Percentiles rank a stretch among this genome's conserved stretches.
Evolutionary conservation across 2,113 vertebrate species (phyloP).

Genomic region (Atlantisia rogersi): DNA sequence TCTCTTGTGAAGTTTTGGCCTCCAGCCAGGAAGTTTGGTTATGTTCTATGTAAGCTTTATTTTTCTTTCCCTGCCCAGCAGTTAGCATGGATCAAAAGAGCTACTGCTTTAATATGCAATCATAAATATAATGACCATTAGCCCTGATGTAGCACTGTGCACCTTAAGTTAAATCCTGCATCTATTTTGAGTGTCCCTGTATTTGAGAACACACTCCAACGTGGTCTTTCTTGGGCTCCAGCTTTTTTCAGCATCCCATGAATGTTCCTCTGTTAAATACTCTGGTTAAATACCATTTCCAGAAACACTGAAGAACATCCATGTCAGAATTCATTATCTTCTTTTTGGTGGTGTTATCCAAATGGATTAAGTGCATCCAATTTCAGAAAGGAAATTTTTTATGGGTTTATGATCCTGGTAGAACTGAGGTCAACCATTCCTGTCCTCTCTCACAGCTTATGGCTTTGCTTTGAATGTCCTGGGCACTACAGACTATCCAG

Average conservation of each 20-base stretch:
- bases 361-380: background rate
- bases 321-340: background rate
- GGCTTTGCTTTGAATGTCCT: background rate
- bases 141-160: background rate
- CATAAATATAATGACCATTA: constrained; percentile 22
- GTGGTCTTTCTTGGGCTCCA: background rate
- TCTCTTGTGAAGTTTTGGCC: constrained; percentile 40
- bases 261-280: background rate
- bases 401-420: background rate
- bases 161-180: background rate
- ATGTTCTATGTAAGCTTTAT: constrained; percentile 48
- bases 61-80: constrained; percentile 24
- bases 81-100: constrained; percentile 26
- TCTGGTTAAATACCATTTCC: background rate
- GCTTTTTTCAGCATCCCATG: background rate
- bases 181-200: background rate
- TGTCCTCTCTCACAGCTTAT: background rate
- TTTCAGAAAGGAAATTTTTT: background rate
- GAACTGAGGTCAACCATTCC: background rate
- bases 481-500: background rate
- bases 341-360: background rate
- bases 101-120: constrained; percentile 9
- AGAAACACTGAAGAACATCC: background rate
- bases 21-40: constrained; percentile 41
- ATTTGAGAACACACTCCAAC: background rate